These are phyloP conservation scores for Neopelma chrysocephalum DNA, from an alignment of 2,797 vertebrate genomes.

Conservation along the genomic window DNA sequence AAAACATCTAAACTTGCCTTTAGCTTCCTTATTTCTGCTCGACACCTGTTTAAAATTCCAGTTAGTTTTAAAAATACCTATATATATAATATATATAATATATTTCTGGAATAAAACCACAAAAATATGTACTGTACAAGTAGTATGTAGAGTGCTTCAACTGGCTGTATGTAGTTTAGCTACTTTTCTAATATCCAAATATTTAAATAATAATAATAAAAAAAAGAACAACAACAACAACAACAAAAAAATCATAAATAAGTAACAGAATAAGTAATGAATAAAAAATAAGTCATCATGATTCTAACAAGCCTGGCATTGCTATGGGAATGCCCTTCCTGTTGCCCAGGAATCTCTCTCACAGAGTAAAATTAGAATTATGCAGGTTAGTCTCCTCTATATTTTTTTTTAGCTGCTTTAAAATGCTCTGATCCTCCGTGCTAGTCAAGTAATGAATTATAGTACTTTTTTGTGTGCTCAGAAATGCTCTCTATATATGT, in stretches of 20 bases:
- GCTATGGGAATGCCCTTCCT: conserved; percentile 4
- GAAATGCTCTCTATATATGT: conserved; percentile 47
- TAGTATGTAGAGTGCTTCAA: conserved; percentile 40
- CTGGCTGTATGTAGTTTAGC: conserved; percentile 33
- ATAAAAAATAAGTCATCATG: background rate
- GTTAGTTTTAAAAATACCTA: conserved; percentile 65
- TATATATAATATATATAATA: conserved; percentile 60
- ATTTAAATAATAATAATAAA: conserved; percentile 38
- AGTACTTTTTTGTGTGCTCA: conserved; percentile 49
- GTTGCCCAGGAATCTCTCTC: conserved; percentile 26
- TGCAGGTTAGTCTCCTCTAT: background rate
- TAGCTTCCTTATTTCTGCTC: background rate
- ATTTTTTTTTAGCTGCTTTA: background rate
- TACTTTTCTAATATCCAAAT: conserved; percentile 47
- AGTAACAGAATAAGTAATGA: conserved; percentile 51
- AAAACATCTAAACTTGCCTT: background rate
- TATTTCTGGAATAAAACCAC: conserved; percentile 55
- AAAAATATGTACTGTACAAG: conserved; percentile 50
- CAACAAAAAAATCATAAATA: conserved; percentile 30
- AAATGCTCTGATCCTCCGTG: conserved; percentile 3
- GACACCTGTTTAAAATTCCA: conserved; percentile 51
- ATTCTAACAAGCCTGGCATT: background rate
- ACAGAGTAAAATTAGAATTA: background rate
- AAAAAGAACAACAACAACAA: background rate
- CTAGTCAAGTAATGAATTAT: conserved; percentile 19